These are phyloP conservation scores for Pammene aurita DNA, from an alignment of 2,888 invertebrate species.

Conservation along the genomic window DNA sequence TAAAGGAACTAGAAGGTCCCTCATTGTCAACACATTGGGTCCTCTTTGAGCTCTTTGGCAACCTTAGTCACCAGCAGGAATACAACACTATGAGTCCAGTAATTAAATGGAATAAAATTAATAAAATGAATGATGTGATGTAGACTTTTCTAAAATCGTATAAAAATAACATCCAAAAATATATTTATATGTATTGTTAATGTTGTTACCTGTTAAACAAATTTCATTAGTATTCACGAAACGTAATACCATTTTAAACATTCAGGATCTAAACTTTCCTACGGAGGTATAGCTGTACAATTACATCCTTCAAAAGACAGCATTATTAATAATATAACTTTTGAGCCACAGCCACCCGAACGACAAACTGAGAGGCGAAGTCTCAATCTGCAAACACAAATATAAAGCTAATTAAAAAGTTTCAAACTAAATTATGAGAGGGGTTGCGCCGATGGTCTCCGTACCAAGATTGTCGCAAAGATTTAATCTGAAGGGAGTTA, in stretches of 20 bases:
- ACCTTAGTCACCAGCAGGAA: too few relatives aligned
- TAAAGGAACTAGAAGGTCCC: too few relatives aligned
- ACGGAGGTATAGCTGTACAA: slow-evolving; percentile 39
- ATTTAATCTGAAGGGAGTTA: slow-evolving; percentile 75
- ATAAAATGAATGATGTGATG: too few relatives aligned
- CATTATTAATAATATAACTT: slow-evolving; percentile 79
- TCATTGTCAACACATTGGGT: too few relatives aligned
- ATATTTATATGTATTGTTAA: too few relatives aligned
- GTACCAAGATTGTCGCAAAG: slow-evolving; percentile 79
- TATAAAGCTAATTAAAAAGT: slow-evolving; percentile 84
- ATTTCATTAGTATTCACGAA: slow-evolving; percentile 10
- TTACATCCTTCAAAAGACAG: slow-evolving; percentile 49
- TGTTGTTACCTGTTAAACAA: not conserved
- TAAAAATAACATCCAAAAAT: too few relatives aligned
- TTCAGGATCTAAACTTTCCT: slow-evolving; percentile 30
- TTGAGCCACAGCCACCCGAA: slow-evolving; percentile 71
- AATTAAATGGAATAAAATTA: too few relatives aligned
- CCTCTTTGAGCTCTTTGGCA: too few relatives aligned
- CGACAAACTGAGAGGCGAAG: slow-evolving; percentile 76
- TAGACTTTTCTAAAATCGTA: too few relatives aligned
- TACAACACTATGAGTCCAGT: too few relatives aligned
- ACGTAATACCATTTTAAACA: slow-evolving; percentile 20
- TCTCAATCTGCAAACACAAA: slow-evolving; percentile 84
- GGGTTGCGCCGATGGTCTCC: slow-evolving; percentile 76
- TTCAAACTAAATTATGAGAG: slow-evolving; percentile 83